Evolutionary conservation across 2,797 vertebrate species (phyloP).

Genomic region (Anguilla pacifica): DNA sequence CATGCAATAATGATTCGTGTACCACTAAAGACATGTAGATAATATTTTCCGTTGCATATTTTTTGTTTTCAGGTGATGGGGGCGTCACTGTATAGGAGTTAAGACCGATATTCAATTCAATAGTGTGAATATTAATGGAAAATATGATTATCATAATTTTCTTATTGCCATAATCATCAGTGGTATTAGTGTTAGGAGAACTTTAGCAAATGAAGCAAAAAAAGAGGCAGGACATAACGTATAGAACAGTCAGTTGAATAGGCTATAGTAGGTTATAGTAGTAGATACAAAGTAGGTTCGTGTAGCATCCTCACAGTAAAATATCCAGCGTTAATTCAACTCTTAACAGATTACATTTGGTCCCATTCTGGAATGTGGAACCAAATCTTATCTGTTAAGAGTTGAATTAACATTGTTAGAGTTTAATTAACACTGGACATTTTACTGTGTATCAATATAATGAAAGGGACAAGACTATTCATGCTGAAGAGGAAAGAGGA

Average conservation of each 20-base stretch:
- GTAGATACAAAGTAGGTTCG: too few relatives aligned
- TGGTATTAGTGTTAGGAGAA: neutral
- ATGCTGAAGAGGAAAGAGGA: neutral
- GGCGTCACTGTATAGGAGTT: neutral
- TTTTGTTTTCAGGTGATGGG: neutral
- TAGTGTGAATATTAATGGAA: neutral
- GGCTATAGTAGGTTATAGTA: neutral
- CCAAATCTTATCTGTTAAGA: too few relatives aligned
- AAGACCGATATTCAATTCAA: neutral
- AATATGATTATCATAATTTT: too few relatives aligned
- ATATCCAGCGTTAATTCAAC: too few relatives aligned
- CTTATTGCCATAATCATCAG: too few relatives aligned
- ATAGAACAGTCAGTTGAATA: too few relatives aligned
- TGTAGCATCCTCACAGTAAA: too few relatives aligned
- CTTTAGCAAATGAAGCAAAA: neutral
- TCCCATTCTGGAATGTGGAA: too few relatives aligned
- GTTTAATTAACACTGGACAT: too few relatives aligned
- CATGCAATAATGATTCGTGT: neutral
- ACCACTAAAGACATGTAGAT: neutral
- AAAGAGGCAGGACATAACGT: neutral
- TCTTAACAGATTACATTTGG: too few relatives aligned
- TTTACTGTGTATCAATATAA: neutral
- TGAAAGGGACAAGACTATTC: neutral
- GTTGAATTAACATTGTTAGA: too few relatives aligned
- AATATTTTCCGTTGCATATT: neutral